Conservation (phyloP, 2,113 vertebrate genomes). For the Peromyscus leucopus region DNA sequence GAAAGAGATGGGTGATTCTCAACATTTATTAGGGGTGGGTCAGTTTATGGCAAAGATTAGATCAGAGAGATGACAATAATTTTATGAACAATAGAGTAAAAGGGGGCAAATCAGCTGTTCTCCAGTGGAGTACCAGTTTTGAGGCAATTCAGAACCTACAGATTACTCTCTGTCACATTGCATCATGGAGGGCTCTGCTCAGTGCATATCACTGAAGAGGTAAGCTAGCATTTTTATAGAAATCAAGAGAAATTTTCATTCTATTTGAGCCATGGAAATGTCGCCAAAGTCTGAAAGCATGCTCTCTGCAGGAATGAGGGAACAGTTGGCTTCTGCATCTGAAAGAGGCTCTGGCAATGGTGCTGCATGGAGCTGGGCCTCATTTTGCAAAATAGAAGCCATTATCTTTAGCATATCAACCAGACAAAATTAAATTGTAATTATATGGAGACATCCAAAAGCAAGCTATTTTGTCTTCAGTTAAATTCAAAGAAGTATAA, state of each 20-base stretch:
- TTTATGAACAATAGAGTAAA: conserved; percentile 3
- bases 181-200: no score
- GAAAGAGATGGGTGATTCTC: background rate
- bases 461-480: conserved; percentile 74
- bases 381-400: conserved; percentile 80
- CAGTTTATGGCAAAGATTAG: background rate
- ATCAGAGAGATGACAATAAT: background rate
- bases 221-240: conserved; percentile 42
- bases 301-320: conserved; percentile 67
- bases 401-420: conserved; percentile 81
- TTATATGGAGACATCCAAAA: conserved; percentile 80
- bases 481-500: conserved; percentile 74
- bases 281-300: conserved; percentile 64
- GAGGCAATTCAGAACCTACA: background rate
- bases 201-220: background rate
- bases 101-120: background rate
- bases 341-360: conserved; percentile 65
- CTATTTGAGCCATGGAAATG: conserved; percentile 54
- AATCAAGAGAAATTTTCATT: conserved; percentile 56
- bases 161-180: background rate
- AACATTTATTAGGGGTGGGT: background rate
- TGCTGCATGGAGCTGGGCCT: conserved; percentile 54
- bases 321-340: conserved; percentile 69
- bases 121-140: background rate
- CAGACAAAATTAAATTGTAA: conserved; percentile 77